phyloP scores from a whole-genome alignment of 2,888 invertebrate genomes.

The Zhuqinia jingwanae region DNA sequence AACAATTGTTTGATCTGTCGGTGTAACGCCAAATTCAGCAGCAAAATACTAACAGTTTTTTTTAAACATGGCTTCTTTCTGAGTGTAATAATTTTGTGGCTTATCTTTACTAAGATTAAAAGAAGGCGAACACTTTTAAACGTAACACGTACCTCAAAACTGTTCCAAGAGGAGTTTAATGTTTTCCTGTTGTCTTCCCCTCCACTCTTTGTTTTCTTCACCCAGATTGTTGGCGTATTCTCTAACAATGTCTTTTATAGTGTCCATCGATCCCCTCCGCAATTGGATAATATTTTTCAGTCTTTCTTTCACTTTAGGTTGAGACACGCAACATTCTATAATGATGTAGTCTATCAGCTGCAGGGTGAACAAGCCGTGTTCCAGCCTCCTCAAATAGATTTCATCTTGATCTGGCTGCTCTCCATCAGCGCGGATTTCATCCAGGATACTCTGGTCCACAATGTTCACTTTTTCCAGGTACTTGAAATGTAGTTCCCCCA shows the following conservation, averaged over 20 bases:
- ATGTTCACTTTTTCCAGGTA: conserved; percentile 96
- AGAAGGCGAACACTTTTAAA: conserved; percentile 41
- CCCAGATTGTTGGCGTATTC: conserved; percentile 98
- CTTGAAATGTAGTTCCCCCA: conserved; percentile 98
- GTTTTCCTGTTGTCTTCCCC: conserved; percentile 94
- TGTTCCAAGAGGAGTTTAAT: conserved; percentile 96
- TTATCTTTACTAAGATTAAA: not conserved
- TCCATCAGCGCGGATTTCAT: conserved; percentile 81
- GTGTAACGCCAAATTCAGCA: no score
- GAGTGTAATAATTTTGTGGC: no score
- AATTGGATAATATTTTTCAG: conserved; percentile 94
- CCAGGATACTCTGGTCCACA: conserved; percentile 89
- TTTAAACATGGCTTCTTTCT: no score
- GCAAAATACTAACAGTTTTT: no score
- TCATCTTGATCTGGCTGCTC: conserved; percentile 91
- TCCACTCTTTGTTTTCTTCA: conserved; percentile 92
- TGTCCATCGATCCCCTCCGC: conserved; percentile 94
- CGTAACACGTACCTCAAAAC: conserved; percentile 84
- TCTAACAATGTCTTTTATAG: conserved; percentile 90
- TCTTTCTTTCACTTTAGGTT: conserved; percentile 87
- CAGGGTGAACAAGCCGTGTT: conserved; percentile 97
- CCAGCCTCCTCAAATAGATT: conserved; percentile 92
- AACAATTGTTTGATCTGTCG: no score
- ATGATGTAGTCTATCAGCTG: conserved; percentile 94
- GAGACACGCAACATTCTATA: conserved; percentile 82